A percentile compares a stretch with the other conserved stretches of the same genome.
Evolutionary conservation across 1,140 invertebrate genomes (phyloP).

Genomic region (Nasonia vitripennis): DNA sequence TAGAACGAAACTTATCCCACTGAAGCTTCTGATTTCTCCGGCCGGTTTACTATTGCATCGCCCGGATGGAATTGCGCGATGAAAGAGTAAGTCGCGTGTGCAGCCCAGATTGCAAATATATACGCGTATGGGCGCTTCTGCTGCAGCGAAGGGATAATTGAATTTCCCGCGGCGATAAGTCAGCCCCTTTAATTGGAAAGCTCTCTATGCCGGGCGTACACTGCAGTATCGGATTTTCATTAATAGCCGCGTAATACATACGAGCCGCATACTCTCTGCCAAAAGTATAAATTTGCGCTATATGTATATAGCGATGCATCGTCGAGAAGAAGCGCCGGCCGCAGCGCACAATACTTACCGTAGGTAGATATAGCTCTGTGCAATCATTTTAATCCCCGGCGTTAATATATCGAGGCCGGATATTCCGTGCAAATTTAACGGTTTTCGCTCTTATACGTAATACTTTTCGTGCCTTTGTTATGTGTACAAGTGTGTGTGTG

Average conservation of each 20-base stretch:
- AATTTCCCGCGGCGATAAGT: not conserved
- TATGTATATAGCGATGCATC: not conserved
- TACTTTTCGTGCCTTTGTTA: not conserved
- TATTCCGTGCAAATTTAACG: not conserved
- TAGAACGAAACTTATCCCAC: not conserved
- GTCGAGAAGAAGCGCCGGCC: not conserved
- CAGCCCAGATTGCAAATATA: too few species aligned
- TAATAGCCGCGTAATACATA: not conserved
- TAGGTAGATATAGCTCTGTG: too few species aligned
- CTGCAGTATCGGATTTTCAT: not conserved
- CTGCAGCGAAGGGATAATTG: not conserved
- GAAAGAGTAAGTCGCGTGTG: not conserved
- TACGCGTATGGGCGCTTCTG: too few species aligned
- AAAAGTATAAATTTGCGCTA: not conserved
- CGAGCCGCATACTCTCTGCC: not conserved
- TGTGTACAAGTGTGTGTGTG: not conserved
- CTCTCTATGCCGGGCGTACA: not conserved
- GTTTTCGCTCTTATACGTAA: too few species aligned
- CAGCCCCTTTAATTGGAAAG: not conserved
- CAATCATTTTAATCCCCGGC: not conserved
- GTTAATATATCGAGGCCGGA: not conserved
- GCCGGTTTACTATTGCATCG: slow-evolving; percentile 33
- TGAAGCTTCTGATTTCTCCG: not conserved
- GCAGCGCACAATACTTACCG: not conserved
- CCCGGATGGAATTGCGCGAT: not conserved